Evolutionary conservation across 2,797 vertebrate species (phyloP).

Genomic region (Pipistrellus pipistrellus): DNA sequence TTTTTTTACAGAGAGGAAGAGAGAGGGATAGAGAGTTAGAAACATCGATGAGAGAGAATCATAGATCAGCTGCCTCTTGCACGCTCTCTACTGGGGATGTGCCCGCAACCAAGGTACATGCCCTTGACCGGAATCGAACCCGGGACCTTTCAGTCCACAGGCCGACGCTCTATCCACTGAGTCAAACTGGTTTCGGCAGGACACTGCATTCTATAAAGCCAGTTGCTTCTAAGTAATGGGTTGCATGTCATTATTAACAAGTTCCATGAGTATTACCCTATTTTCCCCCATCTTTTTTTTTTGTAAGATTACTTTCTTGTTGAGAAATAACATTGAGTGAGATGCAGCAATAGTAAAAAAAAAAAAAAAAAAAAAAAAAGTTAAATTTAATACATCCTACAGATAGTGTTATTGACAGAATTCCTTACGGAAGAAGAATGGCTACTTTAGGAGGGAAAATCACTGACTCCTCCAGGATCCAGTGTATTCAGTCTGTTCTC

Average conservation of each 20-base stretch:
- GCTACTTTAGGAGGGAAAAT: background rate
- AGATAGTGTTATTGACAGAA: background rate
- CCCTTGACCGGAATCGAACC: no score
- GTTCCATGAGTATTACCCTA: background rate
- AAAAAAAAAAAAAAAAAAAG: background rate
- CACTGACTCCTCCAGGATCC: background rate
- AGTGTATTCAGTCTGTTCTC: background rate
- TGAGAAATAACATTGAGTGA: slow-evolving; percentile 21
- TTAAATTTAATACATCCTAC: background rate
- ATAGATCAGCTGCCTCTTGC: no score
- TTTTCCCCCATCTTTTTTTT: background rate
- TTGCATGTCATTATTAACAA: background rate
- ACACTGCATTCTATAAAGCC: background rate
- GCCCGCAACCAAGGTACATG: no score
- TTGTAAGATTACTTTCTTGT: background rate
- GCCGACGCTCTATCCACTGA: no score
- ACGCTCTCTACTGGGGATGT: no score
- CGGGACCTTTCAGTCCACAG: no score
- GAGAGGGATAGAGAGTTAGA: no score
- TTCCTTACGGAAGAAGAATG: background rate
- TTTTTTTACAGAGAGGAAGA: no score
- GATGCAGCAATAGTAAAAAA: background rate
- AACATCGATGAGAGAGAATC: no score
- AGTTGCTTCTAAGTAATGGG: background rate
- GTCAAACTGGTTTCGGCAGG: no score